phyloP scores from a whole-genome alignment of 2,888 invertebrate species.

The Tridacna gigas region DNA sequence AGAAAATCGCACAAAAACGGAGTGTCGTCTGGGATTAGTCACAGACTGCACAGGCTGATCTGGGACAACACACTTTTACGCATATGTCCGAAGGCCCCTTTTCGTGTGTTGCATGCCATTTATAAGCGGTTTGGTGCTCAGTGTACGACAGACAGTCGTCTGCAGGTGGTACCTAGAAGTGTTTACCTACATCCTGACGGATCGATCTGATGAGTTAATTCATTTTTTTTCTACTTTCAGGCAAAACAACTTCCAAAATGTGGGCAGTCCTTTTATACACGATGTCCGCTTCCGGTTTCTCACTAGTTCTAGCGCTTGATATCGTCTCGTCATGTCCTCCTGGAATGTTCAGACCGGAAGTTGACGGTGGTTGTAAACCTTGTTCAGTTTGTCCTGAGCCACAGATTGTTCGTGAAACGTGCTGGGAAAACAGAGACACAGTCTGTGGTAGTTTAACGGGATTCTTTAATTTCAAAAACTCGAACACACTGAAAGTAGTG shows the following conservation, averaged over 20 bases:
- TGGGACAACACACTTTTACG: too few relatives aligned
- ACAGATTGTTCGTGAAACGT: constrained; percentile 59
- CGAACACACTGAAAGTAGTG: constrained; percentile 21
- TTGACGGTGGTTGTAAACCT: constrained; percentile 28
- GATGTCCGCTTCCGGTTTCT: constrained; percentile 15
- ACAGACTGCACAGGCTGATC: too few relatives aligned
- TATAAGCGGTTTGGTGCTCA: too few relatives aligned
- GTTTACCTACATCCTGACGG: too few relatives aligned
- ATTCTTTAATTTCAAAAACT: constrained; percentile 43
- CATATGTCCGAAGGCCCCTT: too few relatives aligned
- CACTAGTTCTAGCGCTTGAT: background rate
- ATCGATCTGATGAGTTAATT: too few relatives aligned
- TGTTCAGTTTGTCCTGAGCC: constrained; percentile 55
- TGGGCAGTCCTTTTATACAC: constrained; percentile 2
- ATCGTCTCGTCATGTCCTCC: constrained; percentile 26
- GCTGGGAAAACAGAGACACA: constrained; percentile 49
- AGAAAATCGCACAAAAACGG: too few relatives aligned
- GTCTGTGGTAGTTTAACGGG: constrained; percentile 58
- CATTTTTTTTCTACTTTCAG: constrained; percentile 11
- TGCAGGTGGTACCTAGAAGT: too few relatives aligned
- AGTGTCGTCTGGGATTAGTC: too few relatives aligned
- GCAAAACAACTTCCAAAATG: constrained; percentile 10
- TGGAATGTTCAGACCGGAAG: constrained; percentile 42
- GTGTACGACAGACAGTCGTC: too few relatives aligned
- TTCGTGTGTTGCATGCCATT: too few relatives aligned